Conservation (phyloP, 2,797 vertebrate species). For the Paramormyrops hopkinsi region DNA sequence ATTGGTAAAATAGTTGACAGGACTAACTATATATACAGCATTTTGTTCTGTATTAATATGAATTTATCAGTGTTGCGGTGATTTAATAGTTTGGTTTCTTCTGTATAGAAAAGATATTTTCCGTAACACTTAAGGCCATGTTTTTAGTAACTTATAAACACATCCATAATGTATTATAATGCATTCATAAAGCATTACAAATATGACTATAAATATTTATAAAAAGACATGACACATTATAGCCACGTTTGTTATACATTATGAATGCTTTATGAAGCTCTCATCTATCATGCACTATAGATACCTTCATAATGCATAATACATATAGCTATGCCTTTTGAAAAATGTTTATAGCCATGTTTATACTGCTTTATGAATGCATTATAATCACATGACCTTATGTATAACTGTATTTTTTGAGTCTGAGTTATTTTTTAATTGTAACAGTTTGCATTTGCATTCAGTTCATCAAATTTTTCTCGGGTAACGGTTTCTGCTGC, state of each 20-base stretch:
- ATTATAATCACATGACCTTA: background rate
- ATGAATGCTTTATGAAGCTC: background rate
- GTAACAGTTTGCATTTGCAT: background rate
- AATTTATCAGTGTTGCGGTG: background rate
- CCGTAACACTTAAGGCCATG: too few species aligned
- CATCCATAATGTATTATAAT: background rate
- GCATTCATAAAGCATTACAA: background rate
- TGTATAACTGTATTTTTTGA: background rate
- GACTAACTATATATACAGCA: background rate
- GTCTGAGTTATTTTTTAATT: background rate
- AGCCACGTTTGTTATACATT: background rate
- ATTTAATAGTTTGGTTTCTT: background rate
- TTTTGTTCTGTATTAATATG: background rate
- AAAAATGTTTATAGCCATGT: background rate
- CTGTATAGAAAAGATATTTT: background rate
- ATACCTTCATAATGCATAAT: background rate
- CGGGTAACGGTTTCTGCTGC: background rate
- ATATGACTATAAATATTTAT: background rate
- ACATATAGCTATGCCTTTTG: background rate
- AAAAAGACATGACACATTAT: background rate
- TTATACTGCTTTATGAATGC: background rate
- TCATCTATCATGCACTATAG: background rate
- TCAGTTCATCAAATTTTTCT: background rate
- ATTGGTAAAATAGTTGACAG: background rate
- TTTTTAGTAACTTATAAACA: background rate